Conservation (phyloP, 2,113 vertebrate genomes). For the Clinocottus analis region DNA sequence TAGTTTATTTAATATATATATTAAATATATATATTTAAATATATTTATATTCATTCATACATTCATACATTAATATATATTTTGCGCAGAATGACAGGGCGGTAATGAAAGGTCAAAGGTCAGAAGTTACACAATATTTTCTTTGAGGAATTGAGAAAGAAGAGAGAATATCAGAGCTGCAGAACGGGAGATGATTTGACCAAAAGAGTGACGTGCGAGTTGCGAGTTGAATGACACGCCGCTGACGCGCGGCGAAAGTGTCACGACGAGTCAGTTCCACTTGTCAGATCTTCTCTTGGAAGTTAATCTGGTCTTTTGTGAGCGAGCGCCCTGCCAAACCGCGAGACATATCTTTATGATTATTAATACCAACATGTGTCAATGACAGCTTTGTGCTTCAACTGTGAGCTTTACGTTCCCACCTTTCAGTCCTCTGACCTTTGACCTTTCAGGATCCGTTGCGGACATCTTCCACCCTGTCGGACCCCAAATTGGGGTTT, state of each 20-base stretch:
- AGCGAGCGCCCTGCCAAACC: too few species aligned
- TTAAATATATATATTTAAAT: too few species aligned
- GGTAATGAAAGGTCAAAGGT: neutral
- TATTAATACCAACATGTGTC: neutral
- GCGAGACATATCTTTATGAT: too few species aligned
- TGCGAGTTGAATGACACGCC: neutral
- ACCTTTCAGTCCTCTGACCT: neutral
- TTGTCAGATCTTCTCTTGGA: neutral
- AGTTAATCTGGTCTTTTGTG: neutral
- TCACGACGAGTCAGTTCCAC: conserved; percentile 9
- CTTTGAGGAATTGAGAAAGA: neutral
- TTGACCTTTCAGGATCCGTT: too few species aligned
- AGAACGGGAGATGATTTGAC: neutral
- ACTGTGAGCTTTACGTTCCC: too few species aligned
- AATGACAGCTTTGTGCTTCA: neutral
- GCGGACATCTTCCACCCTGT: too few species aligned
- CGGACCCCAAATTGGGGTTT: too few species aligned
- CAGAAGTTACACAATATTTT: neutral
- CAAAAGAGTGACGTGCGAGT: neutral
- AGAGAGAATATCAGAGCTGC: neutral
- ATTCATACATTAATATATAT: too few species aligned
- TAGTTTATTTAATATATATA: too few species aligned
- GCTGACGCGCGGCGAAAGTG: neutral
- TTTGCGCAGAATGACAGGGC: neutral
- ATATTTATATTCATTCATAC: too few species aligned